Evolutionary conservation across 2,888 invertebrate species (phyloP), one percentile per base, ranked within the genome.

Genomic region (Augiades crinisus): DNA sequence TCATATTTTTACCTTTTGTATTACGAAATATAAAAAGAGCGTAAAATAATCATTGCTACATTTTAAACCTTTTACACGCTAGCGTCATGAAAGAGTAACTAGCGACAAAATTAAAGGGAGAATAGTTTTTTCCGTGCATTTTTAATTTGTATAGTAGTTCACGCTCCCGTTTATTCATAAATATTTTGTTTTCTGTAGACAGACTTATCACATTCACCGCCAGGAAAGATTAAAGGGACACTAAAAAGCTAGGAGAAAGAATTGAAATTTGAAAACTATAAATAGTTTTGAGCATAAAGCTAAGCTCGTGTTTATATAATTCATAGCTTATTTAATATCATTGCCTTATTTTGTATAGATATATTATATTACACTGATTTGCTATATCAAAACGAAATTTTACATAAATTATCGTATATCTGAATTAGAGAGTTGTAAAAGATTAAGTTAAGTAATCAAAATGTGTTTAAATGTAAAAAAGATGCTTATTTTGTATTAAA

Each of bases 251-350:
- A 72, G 62, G 63, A 67, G 62, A 69, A 58, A 58, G 65, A 62
- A 59, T 62, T 60, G 51, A 59, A 61, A 62, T 54, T 56, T 58
- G n/a, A 60, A 33, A 33, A 44, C 46, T 44, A 64, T 53, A 62
- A 27, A 24, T 43, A 36, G 19, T 43, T 14, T 81, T 81, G 82
- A 83, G 81, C 81, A 81, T 68, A 64, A 76, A 78, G 82, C 83
- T 83, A 81, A 85, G 84, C 83, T 82, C 81, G 76, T 79, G 77
- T 57, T 61, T 54, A 52, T 59, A 55, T 52, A 58, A 60, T 59
- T 59, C 55, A 46, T 55, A 55, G 56, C 59, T 59, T 53, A 53
- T 56, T 51, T 50, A 59, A 61, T 60, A 30, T 43, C 17, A 27
- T 31, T 22, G 36, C 12, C 5, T 31, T 40, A 22, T 1, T 10